A percentile compares a stretch with the other conserved stretches of the same genome.
Evolutionary conservation across 1,140 invertebrate genomes (phyloP).

Genomic region (Aphidius gifuensis): DNA sequence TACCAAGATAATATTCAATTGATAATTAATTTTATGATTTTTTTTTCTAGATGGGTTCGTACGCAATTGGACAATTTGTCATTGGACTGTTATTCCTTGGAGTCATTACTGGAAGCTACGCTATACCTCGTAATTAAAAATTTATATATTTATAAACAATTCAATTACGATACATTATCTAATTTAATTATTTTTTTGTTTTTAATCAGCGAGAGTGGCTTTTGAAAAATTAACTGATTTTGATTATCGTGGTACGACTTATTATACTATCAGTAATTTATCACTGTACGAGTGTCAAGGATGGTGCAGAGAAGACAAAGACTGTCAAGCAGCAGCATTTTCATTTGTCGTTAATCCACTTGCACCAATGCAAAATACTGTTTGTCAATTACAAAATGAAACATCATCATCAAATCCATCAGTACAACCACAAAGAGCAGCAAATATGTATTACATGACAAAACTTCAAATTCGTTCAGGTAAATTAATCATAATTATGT

Average conservation of each 20-base stretch:
- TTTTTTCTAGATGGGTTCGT: constrained; percentile 47
- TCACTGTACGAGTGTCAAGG: constrained; percentile 92
- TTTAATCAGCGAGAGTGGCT: constrained; percentile 70
- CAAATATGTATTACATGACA: constrained; percentile 93
- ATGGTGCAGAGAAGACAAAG: constrained; percentile 87
- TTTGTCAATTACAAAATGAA: constrained; percentile 89
- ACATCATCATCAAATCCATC: constrained; percentile 84
- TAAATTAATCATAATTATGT: constrained; percentile 41
- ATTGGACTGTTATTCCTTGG: constrained; percentile 34
- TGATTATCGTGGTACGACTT: constrained; percentile 85
- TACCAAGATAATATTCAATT: too few species aligned
- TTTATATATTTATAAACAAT: constrained; percentile 21
- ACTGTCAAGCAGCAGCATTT: constrained; percentile 87
- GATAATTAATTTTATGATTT: not conserved
- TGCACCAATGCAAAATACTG: constrained; percentile 86
- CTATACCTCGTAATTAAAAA: constrained; percentile 38
- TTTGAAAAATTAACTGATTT: constrained; percentile 92
- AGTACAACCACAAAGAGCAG: constrained; percentile 74
- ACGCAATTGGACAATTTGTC: constrained; percentile 41
- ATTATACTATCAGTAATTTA: constrained; percentile 88
- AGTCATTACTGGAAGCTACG: constrained; percentile 38
- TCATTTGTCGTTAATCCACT: constrained; percentile 89
- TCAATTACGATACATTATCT: constrained; percentile 3
- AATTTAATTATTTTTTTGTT: constrained; percentile 11
- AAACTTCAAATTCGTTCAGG: constrained; percentile 85